These are phyloP conservation scores for Pyrocephalus nanus DNA, from an alignment of 2,797 vertebrate genomes.

Conservation along the genomic window DNA sequence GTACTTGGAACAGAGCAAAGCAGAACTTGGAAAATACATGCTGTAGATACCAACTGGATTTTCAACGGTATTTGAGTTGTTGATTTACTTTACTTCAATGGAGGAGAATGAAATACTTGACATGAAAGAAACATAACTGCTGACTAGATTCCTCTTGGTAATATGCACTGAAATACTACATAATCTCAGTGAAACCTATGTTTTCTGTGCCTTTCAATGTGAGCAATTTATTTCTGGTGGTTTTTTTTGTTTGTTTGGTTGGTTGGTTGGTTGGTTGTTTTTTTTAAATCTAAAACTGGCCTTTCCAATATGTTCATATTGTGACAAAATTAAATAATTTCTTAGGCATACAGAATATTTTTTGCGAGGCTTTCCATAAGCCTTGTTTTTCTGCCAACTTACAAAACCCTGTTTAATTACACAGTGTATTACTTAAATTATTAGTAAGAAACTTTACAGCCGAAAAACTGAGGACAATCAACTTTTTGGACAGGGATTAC, in stretches of 20 bases:
- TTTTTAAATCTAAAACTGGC: background rate
- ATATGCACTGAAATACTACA: background rate
- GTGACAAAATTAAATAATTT: background rate
- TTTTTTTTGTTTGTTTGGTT: background rate
- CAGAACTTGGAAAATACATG: background rate
- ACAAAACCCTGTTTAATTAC: background rate
- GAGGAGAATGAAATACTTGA: background rate
- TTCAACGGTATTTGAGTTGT: background rate
- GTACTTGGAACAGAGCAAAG: background rate
- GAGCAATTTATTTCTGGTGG: background rate
- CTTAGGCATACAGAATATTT: background rate
- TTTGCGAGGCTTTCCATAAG: background rate
- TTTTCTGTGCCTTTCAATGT: background rate
- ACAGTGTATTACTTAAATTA: background rate
- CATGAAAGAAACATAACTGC: background rate
- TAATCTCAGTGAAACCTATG: background rate
- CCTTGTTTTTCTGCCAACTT: background rate
- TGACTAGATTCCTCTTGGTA: background rate
- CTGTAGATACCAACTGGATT: background rate
- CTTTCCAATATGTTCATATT: background rate
- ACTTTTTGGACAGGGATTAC: background rate
- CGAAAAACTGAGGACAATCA: background rate
- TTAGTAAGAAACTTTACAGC: background rate
- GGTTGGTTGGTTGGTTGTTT: too few relatives aligned
- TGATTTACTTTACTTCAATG: background rate